These are phyloP conservation scores for Eupithecia insigniata DNA, from an alignment of 2,888 invertebrate genomes.

Conservation along the genomic window DNA sequence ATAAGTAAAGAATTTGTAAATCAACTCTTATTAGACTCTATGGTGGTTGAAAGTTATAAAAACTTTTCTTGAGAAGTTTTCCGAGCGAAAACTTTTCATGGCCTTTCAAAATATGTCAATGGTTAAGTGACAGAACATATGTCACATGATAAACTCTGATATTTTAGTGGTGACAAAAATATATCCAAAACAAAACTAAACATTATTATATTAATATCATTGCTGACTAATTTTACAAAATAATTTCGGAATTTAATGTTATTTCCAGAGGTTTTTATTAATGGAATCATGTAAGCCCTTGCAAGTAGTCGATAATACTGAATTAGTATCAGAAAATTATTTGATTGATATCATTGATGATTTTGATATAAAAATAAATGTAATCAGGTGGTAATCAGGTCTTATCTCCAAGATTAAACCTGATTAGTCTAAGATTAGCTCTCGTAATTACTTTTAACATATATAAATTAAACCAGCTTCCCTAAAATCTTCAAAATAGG, in stretches of 20 bases:
- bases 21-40: background rate
- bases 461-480: slow-evolving; percentile 19
- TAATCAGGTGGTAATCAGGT: no score
- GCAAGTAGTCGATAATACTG: background rate
- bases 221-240: background rate
- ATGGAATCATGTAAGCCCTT: slow-evolving; percentile 1
- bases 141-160: background rate
- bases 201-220: background rate
- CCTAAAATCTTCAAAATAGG: slow-evolving; percentile 24
- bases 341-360: background rate
- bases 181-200: background rate
- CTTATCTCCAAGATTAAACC: slow-evolving; percentile 8
- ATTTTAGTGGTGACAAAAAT: background rate
- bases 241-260: background rate
- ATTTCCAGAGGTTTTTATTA: background rate
- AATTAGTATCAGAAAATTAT: background rate
- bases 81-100: background rate
- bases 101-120: background rate
- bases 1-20: background rate
- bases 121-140: no score
- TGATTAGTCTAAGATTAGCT: slow-evolving; percentile 11
- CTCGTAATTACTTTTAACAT: slow-evolving; percentile 20
- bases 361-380: slow-evolving; percentile 9
- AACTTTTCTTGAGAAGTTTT: no score
- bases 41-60: background rate